A percentile compares a stretch with the other conserved stretches of the same genome.
Conservation (phyloP, 2,113 vertebrate species). For the Takifugu bimaculatus region DNA sequence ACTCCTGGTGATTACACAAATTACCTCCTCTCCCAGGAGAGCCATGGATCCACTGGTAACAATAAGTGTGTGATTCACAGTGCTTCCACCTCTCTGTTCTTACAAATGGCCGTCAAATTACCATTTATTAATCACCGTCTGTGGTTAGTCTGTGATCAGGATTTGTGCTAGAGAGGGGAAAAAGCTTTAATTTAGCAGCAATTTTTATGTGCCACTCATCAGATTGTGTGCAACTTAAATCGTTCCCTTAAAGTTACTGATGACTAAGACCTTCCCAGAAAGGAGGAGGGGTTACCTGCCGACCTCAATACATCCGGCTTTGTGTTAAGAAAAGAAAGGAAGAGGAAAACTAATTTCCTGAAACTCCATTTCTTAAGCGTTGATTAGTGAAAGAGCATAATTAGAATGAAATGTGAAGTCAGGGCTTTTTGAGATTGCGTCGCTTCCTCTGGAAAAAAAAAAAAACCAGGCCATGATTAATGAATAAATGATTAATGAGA, state of each 20-base stretch:
- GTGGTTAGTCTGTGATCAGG: constrained; percentile 29
- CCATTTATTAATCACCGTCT: constrained; percentile 63
- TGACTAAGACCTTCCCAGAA: constrained; percentile 59
- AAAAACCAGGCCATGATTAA: constrained; percentile 80
- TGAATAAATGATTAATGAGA: constrained; percentile 81
- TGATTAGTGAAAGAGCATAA: constrained; percentile 79
- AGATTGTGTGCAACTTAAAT: constrained; percentile 53
- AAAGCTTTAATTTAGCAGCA: constrained; percentile 57
- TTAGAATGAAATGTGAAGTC: constrained; percentile 79
- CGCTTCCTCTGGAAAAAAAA: constrained; percentile 77
- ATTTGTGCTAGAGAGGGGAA: constrained; percentile 17
- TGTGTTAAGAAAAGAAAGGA: constrained; percentile 59
- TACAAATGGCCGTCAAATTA: constrained; percentile 53
- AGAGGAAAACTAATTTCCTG: constrained; percentile 72
- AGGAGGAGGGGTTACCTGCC: constrained; percentile 51
- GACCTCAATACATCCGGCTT: constrained; percentile 70
- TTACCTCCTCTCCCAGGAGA: constrained; percentile 58
- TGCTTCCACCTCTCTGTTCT: constrained; percentile 42
- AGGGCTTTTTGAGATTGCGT: constrained; percentile 71
- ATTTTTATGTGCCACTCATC: constrained; percentile 50
- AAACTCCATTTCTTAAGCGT: constrained; percentile 76
- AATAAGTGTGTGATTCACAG: constrained; percentile 59
- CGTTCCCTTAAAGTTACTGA: constrained; percentile 57
- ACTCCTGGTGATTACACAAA: constrained; percentile 69
- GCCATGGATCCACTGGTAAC: constrained; percentile 54